A percentile compares a stretch with the other conserved stretches of the same genome.
Conservation (phyloP, 2,113 vertebrate species). For the Protomyctophum bolini region DNA sequence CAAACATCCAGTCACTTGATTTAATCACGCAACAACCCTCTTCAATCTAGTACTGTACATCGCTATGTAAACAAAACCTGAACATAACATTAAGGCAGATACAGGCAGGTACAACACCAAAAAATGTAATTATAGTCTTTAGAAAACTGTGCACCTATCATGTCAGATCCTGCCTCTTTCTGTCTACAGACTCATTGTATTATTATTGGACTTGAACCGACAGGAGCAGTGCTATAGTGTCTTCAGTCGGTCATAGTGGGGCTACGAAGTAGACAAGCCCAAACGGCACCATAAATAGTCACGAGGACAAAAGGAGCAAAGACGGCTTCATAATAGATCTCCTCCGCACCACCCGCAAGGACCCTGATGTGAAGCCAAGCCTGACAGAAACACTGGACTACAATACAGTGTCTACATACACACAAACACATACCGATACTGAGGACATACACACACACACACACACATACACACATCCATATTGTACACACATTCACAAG, state of each 20-base stretch:
- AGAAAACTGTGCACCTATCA: too few relatives aligned
- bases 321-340: constrained; percentile 2
- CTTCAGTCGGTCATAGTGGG: neutral
- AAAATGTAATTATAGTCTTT: too few relatives aligned
- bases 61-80: too few relatives aligned
- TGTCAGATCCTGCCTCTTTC: neutral
- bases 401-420: constrained; percentile 19
- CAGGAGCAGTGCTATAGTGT: neutral
- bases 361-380: constrained; percentile 12
- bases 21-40: too few relatives aligned
- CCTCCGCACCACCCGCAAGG: neutral
- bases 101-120: too few relatives aligned
- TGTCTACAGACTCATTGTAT: neutral
- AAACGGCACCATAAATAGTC: constrained; percentile 25
- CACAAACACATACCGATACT: constrained; percentile 21
- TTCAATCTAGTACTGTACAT: too few relatives aligned
- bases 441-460: too few relatives aligned
- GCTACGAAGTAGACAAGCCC: neutral
- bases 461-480: too few relatives aligned
- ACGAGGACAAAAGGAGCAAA: constrained; percentile 19
- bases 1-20: too few relatives aligned
- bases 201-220: neutral
- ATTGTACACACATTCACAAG: too few relatives aligned
- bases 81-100: too few relatives aligned
- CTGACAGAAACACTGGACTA: neutral